These are phyloP conservation scores for Ornithorhynchus anatinus DNA, from an alignment of 2,113 vertebrate genomes.

Conservation along the genomic window DNA sequence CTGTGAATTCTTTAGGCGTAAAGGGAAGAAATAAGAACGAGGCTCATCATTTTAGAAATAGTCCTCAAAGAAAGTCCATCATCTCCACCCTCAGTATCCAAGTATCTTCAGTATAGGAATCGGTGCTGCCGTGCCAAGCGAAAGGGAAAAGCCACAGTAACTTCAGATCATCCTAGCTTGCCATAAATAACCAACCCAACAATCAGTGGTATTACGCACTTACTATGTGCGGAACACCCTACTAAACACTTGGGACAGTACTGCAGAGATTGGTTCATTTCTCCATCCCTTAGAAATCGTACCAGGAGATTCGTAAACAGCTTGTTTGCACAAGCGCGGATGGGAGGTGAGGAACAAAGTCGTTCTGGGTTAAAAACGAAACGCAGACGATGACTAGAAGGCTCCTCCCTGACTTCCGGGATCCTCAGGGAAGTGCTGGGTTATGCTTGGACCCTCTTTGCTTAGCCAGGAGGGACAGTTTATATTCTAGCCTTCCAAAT, in stretches of 20 bases:
- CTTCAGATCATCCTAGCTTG: neutral
- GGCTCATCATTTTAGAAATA: slow-evolving; percentile 1
- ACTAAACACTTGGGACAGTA: too few relatives aligned
- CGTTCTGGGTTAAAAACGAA: neutral
- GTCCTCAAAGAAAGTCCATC: neutral
- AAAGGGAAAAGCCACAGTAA: neutral
- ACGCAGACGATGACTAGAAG: neutral
- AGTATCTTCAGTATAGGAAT: neutral
- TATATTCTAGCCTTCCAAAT: neutral
- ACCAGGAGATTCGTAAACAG: neutral
- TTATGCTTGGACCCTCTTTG: neutral
- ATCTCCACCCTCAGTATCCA: neutral
- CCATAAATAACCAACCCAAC: neutral
- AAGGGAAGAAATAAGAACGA: neutral
- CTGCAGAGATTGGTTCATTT: accelerated
- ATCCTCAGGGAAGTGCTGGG: neutral
- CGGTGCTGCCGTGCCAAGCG: neutral
- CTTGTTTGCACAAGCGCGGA: neutral
- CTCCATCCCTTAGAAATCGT: neutral
- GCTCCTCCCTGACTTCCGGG: neutral
- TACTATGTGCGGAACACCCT: too few relatives aligned
- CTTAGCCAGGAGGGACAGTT: neutral
- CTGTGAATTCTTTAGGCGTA: neutral
- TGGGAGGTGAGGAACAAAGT: neutral
- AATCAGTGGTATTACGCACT: too few relatives aligned